Percentiles rank a stretch among this genome's conserved stretches.
phyloP scores from a whole-genome alignment of 2,113 vertebrate species.

The Geococcyx californianus region DNA sequence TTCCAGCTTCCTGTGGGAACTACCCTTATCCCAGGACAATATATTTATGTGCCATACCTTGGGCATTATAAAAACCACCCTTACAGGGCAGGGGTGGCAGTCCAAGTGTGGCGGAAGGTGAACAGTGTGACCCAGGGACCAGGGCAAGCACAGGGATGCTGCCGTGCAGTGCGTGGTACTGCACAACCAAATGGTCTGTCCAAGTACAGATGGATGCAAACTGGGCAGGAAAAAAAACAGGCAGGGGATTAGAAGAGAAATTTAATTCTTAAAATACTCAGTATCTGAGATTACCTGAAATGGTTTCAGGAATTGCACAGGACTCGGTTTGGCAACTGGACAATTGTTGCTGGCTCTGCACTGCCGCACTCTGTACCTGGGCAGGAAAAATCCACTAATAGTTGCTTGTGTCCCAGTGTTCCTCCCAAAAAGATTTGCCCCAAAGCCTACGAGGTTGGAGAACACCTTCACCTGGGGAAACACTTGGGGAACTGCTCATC shows the following conservation, averaged over 20 bases:
- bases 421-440: not conserved
- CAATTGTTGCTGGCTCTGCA: accelerated
- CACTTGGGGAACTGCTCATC: too few relatives aligned
- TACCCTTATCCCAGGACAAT: too few relatives aligned
- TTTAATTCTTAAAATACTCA: not conserved
- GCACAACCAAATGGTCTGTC: too few relatives aligned
- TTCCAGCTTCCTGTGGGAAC: too few relatives aligned
- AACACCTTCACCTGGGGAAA: not conserved
- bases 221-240: not conserved
- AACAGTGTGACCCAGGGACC: accelerated
- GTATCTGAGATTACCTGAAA: not conserved
- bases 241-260: not conserved
- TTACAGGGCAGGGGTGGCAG: not conserved
- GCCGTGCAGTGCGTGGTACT: accelerated
- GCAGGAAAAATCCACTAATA: not conserved
- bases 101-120: accelerated
- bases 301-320: not conserved
- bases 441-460: not conserved
- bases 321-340: not conserved
- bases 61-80: too few relatives aligned
- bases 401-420: not conserved
- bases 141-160: not conserved
- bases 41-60: too few relatives aligned
- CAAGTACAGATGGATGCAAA: too few relatives aligned
- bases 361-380: not conserved